A percentile compares a stretch with the other conserved stretches of the same genome.
Evolutionary conservation across 1,140 invertebrate species (phyloP).

Genomic region (Drosophila littoralis): DNA sequence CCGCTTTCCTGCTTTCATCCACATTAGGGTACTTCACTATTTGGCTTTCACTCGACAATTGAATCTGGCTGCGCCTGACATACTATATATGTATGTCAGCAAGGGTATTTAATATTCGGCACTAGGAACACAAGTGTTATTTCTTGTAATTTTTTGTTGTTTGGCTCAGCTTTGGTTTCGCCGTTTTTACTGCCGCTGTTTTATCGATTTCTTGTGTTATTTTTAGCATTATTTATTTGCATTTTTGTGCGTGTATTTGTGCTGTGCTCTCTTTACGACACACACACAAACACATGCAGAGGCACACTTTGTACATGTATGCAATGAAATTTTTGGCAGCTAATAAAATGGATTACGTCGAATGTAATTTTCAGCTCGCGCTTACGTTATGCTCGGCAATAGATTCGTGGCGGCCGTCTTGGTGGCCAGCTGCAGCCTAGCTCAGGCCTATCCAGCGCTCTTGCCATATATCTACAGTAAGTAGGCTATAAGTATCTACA

Average conservation of each 20-base stretch:
- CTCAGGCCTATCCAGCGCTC: constrained; percentile 67
- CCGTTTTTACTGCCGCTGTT: constrained; percentile 62
- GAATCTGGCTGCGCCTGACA: too few relatives aligned
- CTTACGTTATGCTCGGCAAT: constrained; percentile 58
- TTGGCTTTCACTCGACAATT: not conserved
- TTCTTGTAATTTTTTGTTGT: constrained; percentile 33
- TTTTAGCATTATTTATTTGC: constrained; percentile 73
- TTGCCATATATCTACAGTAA: constrained; percentile 72
- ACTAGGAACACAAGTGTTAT: not conserved
- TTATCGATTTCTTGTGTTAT: constrained; percentile 82
- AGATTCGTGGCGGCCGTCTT: constrained; percentile 59
- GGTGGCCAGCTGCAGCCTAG: constrained; percentile 60
- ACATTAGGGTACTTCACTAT: not conserved
- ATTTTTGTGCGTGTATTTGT: constrained; percentile 37
- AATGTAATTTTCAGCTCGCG: constrained; percentile 60
- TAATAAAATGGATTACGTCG: constrained; percentile 66
- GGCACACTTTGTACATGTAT: not conserved
- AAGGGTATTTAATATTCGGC: not conserved
- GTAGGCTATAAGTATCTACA: constrained; percentile 7
- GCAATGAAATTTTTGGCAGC: constrained; percentile 64
- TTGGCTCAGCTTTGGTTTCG: constrained; percentile 48
- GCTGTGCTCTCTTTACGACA: constrained; percentile 32
- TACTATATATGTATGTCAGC: not conserved
- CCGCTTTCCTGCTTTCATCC: too few relatives aligned
- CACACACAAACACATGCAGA: constrained; percentile 4